Conservation (phyloP, 2,113 vertebrate species). For the Polypterus senegalus region DNA sequence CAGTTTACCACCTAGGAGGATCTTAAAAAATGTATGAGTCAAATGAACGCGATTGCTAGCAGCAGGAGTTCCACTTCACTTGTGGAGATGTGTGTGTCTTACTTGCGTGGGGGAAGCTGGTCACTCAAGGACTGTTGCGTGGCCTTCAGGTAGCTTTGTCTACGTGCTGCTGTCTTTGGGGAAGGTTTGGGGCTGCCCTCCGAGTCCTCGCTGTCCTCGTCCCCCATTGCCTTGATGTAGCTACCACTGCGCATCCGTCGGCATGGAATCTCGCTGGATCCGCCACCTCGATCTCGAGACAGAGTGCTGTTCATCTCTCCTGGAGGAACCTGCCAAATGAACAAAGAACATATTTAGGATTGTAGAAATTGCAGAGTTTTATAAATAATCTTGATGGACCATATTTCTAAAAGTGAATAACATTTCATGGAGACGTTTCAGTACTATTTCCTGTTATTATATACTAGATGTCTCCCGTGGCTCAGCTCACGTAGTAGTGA, state of each 20-base stretch:
- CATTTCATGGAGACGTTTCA: too few species aligned
- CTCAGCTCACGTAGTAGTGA: too few species aligned
- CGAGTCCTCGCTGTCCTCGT: conserved; percentile 93
- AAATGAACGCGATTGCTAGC: too few species aligned
- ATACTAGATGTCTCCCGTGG: too few species aligned
- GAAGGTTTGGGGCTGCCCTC: conserved; percentile 91
- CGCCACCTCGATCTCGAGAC: conserved; percentile 54
- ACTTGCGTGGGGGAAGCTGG: conserved; percentile 91
- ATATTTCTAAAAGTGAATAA: too few species aligned
- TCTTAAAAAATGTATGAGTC: too few species aligned
- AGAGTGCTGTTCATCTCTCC: conserved; percentile 83
- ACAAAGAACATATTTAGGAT: neutral
- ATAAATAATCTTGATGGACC: neutral
- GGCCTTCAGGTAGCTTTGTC: conserved; percentile 97
- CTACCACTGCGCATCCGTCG: conserved; percentile 95
- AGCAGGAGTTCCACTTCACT: too few species aligned
- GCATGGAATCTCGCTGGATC: conserved; percentile 75
- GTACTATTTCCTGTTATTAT: too few species aligned
- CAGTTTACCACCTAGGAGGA: too few species aligned
- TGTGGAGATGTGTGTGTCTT: conserved; percentile 22
- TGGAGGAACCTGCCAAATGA: conserved; percentile 45
- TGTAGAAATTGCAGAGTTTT: neutral
- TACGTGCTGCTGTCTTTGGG: conserved; percentile 81
- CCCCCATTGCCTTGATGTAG: conserved; percentile 97
- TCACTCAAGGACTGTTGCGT: conserved; percentile 96